Base-by-base conservation (phyloP, 2,113 vertebrate species). In the Coptodon bakossiorum region DNA sequence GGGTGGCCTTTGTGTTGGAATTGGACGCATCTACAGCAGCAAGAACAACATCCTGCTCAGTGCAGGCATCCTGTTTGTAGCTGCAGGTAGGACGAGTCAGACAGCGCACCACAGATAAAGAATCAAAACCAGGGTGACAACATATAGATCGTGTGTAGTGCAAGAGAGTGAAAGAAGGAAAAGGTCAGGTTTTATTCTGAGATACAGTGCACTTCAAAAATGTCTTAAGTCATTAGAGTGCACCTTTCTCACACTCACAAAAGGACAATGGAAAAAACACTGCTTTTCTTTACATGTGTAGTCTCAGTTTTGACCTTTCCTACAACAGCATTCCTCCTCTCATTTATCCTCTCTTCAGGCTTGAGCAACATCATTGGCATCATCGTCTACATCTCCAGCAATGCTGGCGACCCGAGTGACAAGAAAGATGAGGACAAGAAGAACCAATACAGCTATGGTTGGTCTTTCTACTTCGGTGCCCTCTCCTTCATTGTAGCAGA, bases 291-390 rank as follows among this genome's bases (percentile, higher is more conserved):
- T 52, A n/a, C 4, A 52, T 78, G 43, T 31, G 31, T 27, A 78
- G 27, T 78, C 6, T 78, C 45, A 1, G 6, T 31, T 50, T 52
- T 50, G 45, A 31, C 22, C 48, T 57, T 83, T 80, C 50, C 89
- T 27, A 85, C 36, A 63, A 24, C 12, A 6, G 13, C 43, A 57
- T 13, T 83, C 57, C 91, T 45, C 9, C 16, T 29, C 12, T 48
- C 38, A 1, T 59, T 45, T 29, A 3, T 83, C 31, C 14, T 80
- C 36, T 78, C 14, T 19, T 9, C 88, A 99, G 99, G 99, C 80
- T 95, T 99, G 89, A 99, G 98, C 92, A 99, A 99, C 96, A 99
- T 99, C 94, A 99, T 99, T 3, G 99, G 99, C 87, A 99, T 99
- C 95, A 99, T 99, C 29, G 98, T 99, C 87, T 99, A 98, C 96